Conservation (phyloP, 2,888 invertebrate species). For the Frankliniella intonsa region DNA sequence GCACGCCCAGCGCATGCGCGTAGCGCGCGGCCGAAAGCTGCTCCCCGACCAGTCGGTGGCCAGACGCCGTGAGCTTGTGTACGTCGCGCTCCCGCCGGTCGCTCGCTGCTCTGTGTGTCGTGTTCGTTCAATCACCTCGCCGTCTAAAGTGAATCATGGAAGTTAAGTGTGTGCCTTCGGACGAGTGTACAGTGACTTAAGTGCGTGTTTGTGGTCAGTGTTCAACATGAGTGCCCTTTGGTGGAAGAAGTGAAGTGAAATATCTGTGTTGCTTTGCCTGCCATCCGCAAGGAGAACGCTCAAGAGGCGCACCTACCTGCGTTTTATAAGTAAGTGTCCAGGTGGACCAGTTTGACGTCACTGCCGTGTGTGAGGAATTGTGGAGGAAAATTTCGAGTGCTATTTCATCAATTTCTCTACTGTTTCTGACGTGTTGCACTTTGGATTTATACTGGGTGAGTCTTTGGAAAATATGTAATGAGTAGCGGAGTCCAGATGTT, state of each 20-base stretch:
- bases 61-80: conserved; percentile 3
- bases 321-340: conserved; percentile 21
- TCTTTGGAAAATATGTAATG: neutral
- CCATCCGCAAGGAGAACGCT: conserved; percentile 2
- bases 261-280: neutral
- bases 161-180: neutral
- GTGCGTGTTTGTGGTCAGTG: conserved; percentile 1
- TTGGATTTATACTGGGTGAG: neutral
- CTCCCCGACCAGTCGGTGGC: conserved; percentile 2
- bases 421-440: neutral
- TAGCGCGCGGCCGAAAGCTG: neutral
- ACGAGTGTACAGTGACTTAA: conserved; percentile 8
- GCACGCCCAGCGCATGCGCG: neutral
- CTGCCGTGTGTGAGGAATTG: neutral
- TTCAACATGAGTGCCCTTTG: neutral
- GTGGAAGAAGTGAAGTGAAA: conserved; percentile 9
- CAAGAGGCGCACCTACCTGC: conserved; percentile 15
- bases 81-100: neutral
- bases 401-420: neutral
- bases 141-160: neutral
- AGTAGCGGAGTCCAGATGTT: conserved; percentile 14
- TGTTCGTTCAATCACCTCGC: neutral
- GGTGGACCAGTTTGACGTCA: neutral
- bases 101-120: neutral
- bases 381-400: neutral